These are phyloP conservation scores for Drosophila anceps DNA, from an alignment of 2,888 invertebrate genomes.

Conservation along the genomic window DNA sequence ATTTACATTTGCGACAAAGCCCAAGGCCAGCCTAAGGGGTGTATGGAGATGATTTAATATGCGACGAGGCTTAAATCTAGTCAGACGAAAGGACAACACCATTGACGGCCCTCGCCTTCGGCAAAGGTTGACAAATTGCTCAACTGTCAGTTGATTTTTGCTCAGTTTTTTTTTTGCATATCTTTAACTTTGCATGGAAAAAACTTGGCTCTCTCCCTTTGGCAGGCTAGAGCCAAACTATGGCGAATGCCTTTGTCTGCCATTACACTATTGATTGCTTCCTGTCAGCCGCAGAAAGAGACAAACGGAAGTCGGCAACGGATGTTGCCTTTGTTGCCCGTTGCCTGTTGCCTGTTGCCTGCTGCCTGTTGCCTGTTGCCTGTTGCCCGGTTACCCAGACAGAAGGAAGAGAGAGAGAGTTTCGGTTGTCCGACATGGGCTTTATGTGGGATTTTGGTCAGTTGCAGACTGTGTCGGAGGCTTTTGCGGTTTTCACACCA, in stretches of 20 bases:
- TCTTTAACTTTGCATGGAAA: background rate
- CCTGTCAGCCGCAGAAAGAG: slow-evolving; percentile 74
- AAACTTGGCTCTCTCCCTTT: background rate
- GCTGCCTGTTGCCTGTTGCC: slow-evolving; percentile 14
- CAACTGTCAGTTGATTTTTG: slow-evolving; percentile 38
- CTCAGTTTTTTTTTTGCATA: slow-evolving; percentile 41
- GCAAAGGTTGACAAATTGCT: slow-evolving; percentile 70
- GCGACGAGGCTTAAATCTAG: slow-evolving; percentile 3
- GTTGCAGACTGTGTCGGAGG: slow-evolving; percentile 35
- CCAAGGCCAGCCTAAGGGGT: background rate
- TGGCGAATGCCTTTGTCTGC: slow-evolving; percentile 74
- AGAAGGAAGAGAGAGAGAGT: background rate
- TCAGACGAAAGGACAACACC: background rate
- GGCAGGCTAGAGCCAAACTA: slow-evolving; percentile 42
- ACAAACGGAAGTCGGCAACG: slow-evolving; percentile 67
- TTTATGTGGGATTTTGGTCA: slow-evolving; percentile 45
- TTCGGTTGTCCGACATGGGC: slow-evolving; percentile 14
- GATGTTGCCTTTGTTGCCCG: slow-evolving; percentile 65
- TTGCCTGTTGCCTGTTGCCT: slow-evolving; percentile 11
- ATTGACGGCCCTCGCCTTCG: background rate
- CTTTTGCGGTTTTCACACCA: slow-evolving; percentile 59
- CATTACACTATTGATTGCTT: slow-evolving; percentile 82
- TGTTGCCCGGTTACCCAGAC: slow-evolving; percentile 16
- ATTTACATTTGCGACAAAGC: slow-evolving; percentile 63
- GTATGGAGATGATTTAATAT: slow-evolving; percentile 21